A percentile compares a stretch with the other conserved stretches of the same genome.
Conservation (phyloP, 2,888 invertebrate genomes). For the Cerceris ruficornis region DNA sequence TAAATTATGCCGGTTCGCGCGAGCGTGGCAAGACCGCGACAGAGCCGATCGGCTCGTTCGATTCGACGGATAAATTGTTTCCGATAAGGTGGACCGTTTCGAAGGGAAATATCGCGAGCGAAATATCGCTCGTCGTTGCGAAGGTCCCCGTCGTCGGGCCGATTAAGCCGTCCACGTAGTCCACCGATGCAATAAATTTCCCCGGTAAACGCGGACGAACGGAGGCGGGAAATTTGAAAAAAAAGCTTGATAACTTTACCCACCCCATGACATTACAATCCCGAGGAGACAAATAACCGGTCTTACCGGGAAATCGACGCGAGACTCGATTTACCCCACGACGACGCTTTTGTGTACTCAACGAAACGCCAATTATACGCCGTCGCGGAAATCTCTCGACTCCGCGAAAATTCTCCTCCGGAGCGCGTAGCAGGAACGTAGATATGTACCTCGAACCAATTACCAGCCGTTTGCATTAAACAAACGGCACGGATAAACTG, state of each 20-base stretch:
- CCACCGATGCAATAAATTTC: conserved; percentile 25
- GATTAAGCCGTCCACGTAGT: conserved; percentile 34
- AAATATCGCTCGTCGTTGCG: conserved; percentile 21
- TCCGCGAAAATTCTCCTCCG: no score
- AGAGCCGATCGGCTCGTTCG: conserved; percentile 33
- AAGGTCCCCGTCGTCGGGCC: conserved; percentile 2
- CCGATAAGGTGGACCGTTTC: conserved; percentile 38
- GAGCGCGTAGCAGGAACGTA: no score
- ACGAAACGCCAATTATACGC: no score
- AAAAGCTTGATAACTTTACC: not conserved
- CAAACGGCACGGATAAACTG: conserved; percentile 53
- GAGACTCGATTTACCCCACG: no score
- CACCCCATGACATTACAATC: no score
- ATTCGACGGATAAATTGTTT: conserved; percentile 55
- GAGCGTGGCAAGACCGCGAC: conserved; percentile 28
- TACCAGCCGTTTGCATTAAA: conserved; percentile 45
- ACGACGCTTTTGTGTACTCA: no score
- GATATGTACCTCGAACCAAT: conserved; percentile 28
- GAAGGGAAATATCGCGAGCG: conserved; percentile 40
- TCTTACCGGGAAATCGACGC: no score
- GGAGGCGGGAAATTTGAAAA: not conserved
- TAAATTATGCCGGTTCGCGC: conserved; percentile 54
- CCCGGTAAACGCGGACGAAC: not conserved
- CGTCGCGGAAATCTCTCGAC: no score
- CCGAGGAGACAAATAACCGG: no score